Conservation (phyloP, 2,888 invertebrate genomes). For the Schrankia costaestrigalis region DNA sequence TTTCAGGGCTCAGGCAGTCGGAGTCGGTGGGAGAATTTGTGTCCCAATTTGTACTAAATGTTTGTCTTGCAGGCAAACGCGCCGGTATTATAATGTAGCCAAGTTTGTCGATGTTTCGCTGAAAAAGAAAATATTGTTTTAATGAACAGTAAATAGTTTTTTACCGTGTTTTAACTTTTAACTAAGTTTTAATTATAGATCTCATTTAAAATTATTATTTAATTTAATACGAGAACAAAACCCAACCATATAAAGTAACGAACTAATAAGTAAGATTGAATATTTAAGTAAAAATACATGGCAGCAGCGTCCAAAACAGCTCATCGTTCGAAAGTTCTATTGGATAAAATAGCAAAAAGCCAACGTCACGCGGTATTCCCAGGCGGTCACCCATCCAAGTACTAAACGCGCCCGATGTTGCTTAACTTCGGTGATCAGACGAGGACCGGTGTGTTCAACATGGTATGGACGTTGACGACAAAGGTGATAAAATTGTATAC, state of each 20-base stretch:
- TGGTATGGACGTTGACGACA: slow-evolving; percentile 16
- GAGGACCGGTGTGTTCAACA: slow-evolving; percentile 19
- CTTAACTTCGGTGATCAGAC: slow-evolving; percentile 65
- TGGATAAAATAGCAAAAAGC: slow-evolving; percentile 32
- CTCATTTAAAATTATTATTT: too few species aligned
- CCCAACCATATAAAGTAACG: too few species aligned
- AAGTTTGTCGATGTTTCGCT: slow-evolving; percentile 59
- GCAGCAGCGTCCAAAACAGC: too few species aligned
- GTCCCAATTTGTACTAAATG: slow-evolving; percentile 60
- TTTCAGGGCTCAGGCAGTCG: slow-evolving; percentile 53
- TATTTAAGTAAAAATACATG: too few species aligned
- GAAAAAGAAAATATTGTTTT: too few species aligned
- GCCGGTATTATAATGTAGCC: slow-evolving; percentile 69
- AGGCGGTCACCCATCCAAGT: slow-evolving; percentile 63
- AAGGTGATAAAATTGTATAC: too few species aligned
- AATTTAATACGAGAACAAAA: too few species aligned
- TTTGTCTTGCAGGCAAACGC: slow-evolving; percentile 46
- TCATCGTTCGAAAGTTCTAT: too few species aligned
- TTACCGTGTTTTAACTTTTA: too few species aligned
- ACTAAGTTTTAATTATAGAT: too few species aligned
- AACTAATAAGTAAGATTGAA: too few species aligned
- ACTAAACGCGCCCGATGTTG: slow-evolving; percentile 61
- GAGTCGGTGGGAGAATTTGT: slow-evolving; percentile 62
- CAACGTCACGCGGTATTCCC: slow-evolving; percentile 54
- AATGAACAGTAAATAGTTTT: too few species aligned